Base-by-base conservation (phyloP, 1,140 invertebrate species). In the Drosophila carrolli region DNA sequence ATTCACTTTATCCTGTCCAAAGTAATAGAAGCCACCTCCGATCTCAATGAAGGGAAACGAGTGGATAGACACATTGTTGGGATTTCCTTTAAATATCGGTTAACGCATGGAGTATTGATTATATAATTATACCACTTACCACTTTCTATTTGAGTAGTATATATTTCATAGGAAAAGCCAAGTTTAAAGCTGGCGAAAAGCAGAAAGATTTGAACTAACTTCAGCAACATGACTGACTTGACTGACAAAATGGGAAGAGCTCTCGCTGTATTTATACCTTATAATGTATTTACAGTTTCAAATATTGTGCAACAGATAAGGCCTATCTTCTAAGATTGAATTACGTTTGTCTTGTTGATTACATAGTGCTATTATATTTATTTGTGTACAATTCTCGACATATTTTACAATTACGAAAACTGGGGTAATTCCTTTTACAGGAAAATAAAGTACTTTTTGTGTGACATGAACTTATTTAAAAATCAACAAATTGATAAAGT, bases 1-100 rank as follows among this genome's bases (percentile, higher is more conserved):
- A 35, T 78, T 78, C 4, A 62, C 56, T 5, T 5, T 10, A 5
- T 57, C 27, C 14, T 35, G 27, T 19, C 65, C 75, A 71, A 77
- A 77, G n/a, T 46, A 51, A 53, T 77, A 77, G 53, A 56, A 72
- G 8, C 74, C 51, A 27, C 53, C 38, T 5, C 35, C 19, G 37
- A 77, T 71, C 2, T 76, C 55, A 5, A 55, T 13, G n/a, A 76
- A 76, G 6, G 74, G 55, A 6, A 8, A 10, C 19, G 35, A 11
- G 38, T 65, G 5, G 10, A 65, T 8, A 6, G n/a, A 7, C n/a
- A 51, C 1, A 14, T 65, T 51, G 13, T 51, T 13, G 3, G 65
- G 65, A 23, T 65, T 67, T 5, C 60, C 65, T 67, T 27, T 14
- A 44, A 19, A 27, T 8, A 19, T 40, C 0, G 3, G 2, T 9